These are phyloP conservation scores for Eupithecia exiguata DNA, from an alignment of 2,888 invertebrate species.

Conservation along the genomic window DNA sequence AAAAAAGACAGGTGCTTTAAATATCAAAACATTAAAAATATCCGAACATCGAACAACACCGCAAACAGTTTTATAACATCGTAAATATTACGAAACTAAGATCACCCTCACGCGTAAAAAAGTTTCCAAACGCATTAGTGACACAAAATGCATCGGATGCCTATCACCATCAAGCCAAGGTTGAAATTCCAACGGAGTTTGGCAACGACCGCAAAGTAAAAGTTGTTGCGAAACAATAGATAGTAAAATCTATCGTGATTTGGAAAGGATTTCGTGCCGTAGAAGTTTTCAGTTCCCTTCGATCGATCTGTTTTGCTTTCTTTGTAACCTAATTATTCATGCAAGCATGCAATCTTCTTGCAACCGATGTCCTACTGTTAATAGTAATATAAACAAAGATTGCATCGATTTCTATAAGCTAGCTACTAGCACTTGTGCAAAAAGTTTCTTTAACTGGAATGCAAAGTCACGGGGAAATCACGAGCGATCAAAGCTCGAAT, in stretches of 20 bases:
- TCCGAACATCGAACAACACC: conserved; percentile 68
- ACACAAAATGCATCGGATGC: conserved; percentile 25
- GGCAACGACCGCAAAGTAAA: conserved; percentile 38
- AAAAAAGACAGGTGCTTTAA: conserved; percentile 73
- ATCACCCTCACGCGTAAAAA: conserved; percentile 49
- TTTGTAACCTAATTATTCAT: conserved; percentile 72
- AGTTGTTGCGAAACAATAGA: conserved; percentile 59
- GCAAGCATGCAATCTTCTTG: conserved; percentile 46
- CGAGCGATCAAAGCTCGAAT: conserved; percentile 11
- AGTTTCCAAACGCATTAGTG: conserved; percentile 37
- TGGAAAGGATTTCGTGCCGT: conserved; percentile 64
- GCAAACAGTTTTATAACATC: conserved; percentile 79
- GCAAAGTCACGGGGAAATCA: conserved; percentile 9
- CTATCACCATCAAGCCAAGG: conserved; percentile 48
- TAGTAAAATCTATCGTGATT: conserved; percentile 80
- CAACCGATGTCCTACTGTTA: conserved; percentile 22
- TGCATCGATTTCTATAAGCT: neutral
- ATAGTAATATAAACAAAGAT: neutral
- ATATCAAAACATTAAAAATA: conserved; percentile 58
- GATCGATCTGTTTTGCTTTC: conserved; percentile 51
- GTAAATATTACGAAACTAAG: conserved; percentile 75
- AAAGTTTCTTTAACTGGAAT: conserved; percentile 1
- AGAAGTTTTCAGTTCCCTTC: conserved; percentile 48
- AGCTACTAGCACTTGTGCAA: neutral
- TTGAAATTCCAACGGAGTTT: conserved; percentile 44